Percentiles rank a stretch among this genome's conserved stretches.
phyloP scores from a whole-genome alignment of 2,113 vertebrate species.

The Cervus canadensis region DNA sequence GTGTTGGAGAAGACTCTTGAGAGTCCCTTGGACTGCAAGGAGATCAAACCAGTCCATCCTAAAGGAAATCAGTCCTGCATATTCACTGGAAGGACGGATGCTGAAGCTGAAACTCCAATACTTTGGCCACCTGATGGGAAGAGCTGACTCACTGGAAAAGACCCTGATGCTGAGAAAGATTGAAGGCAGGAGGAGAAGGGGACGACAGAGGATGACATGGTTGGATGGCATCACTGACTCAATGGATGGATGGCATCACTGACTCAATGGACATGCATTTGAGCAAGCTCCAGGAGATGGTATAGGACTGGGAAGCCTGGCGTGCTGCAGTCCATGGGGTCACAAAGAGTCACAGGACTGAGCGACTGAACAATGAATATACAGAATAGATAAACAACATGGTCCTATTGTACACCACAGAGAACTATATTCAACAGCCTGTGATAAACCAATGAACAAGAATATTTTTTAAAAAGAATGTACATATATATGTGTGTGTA shows the following conservation, averaged over 20 bases:
- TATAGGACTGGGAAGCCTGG: accelerated
- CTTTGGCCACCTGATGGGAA: background rate
- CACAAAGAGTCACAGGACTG: background rate
- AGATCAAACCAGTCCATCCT: background rate
- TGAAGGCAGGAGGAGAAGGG: background rate
- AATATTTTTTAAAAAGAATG: background rate
- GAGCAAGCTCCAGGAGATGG: background rate
- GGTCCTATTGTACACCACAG: background rate
- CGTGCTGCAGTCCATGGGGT: background rate
- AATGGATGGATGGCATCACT: background rate
- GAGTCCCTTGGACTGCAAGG: background rate
- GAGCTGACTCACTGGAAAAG: background rate
- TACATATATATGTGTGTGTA: accelerated
- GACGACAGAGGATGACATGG: background rate
- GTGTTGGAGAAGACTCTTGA: background rate
- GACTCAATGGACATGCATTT: background rate
- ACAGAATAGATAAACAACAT: accelerated
- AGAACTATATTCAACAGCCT: accelerated
- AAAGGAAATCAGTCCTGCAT: background rate
- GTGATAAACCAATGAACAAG: background rate
- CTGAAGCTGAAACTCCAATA: background rate
- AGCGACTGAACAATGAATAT: accelerated
- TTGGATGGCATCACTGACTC: background rate
- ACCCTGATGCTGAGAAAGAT: background rate
- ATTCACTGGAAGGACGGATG: background rate